A percentile compares a stretch with the other conserved stretches of the same genome.
Evolutionary conservation across 53 echinoderm and acorn worm genomes (phyloP).

Genomic region (Mesocentrotus franciscanus): DNA sequence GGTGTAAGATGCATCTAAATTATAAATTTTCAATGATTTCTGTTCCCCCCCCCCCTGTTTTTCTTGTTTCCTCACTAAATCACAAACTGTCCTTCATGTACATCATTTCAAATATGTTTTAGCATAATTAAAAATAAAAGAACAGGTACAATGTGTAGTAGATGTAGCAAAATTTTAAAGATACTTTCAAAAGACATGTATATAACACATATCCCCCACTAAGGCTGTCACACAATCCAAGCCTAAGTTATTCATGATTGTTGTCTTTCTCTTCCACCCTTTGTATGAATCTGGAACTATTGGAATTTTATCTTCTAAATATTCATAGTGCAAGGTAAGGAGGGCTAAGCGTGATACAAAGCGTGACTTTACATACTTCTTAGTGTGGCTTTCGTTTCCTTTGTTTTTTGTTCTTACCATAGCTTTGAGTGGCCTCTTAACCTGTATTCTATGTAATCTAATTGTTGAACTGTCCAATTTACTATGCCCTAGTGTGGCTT

Average conservation of each 20-base stretch:
- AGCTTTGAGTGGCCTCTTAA: constrained; percentile 52
- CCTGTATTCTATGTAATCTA: not conserved
- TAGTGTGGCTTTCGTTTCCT: constrained; percentile 51
- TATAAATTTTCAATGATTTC: too few relatives aligned
- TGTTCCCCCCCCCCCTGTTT: not conserved
- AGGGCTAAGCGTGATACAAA: constrained; percentile 48
- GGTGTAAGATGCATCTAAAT: too few relatives aligned
- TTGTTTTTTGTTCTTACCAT: constrained; percentile 33
- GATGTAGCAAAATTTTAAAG: not conserved
- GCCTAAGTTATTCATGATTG: constrained; percentile 19
- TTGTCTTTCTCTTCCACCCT: constrained; percentile 49
- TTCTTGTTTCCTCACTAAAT: not conserved
- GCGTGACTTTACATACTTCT: constrained; percentile 33
- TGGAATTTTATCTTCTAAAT: constrained; percentile 45
- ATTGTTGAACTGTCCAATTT: not conserved
- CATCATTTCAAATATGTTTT: not conserved
- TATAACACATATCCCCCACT: not conserved
- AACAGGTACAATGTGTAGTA: not conserved
- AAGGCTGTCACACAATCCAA: not conserved
- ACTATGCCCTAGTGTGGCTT: constrained; percentile 5
- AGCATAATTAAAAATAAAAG: not conserved
- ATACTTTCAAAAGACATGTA: not conserved
- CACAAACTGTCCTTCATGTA: not conserved
- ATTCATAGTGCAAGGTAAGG: constrained; percentile 66
- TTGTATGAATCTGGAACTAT: constrained; percentile 45